Conservation (phyloP, 37 sponge, comb jelly and placozoan species). For the Hexactinellida sp. region DNA sequence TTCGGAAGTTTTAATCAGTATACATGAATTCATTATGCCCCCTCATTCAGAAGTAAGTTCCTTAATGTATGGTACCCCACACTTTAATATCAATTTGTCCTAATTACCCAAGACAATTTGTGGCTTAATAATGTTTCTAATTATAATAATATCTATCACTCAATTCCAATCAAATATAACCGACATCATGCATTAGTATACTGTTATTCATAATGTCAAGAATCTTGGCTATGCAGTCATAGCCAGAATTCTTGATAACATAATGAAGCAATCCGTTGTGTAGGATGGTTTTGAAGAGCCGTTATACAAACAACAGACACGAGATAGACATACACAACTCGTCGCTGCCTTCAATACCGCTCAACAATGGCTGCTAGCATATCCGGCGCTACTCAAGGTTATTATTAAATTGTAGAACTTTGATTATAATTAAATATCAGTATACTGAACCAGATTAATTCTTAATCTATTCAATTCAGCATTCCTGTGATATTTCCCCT, state of each 20-base stretch:
- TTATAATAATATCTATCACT: not conserved
- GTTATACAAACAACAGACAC: constrained; percentile 26
- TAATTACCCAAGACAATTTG: too few relatives aligned
- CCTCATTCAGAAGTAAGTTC: not conserved
- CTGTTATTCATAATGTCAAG: too few relatives aligned
- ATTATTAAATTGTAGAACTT: not conserved
- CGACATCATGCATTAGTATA: not conserved
- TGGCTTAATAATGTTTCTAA: not conserved
- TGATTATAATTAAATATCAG: too few relatives aligned
- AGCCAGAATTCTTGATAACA: too few relatives aligned
- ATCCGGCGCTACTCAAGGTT: constrained; percentile 41
- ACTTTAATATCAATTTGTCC: too few relatives aligned
- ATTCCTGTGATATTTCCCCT: too few relatives aligned
- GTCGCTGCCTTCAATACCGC: constrained; percentile 69
- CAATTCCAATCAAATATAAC: too few relatives aligned
- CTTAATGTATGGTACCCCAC: not conserved
- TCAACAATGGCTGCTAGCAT: constrained; percentile 33
- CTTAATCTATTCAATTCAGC: too few relatives aligned
- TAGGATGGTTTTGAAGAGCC: constrained; percentile 10
- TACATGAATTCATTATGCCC: not conserved
- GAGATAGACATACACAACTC: constrained; percentile 61
- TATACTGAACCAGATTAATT: too few relatives aligned
- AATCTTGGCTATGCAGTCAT: too few relatives aligned
- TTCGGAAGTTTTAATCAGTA: not conserved
- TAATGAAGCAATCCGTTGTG: not conserved